Base-by-base conservation (phyloP, 2,797 vertebrate species). In the Phoebastria nigripes region DNA sequence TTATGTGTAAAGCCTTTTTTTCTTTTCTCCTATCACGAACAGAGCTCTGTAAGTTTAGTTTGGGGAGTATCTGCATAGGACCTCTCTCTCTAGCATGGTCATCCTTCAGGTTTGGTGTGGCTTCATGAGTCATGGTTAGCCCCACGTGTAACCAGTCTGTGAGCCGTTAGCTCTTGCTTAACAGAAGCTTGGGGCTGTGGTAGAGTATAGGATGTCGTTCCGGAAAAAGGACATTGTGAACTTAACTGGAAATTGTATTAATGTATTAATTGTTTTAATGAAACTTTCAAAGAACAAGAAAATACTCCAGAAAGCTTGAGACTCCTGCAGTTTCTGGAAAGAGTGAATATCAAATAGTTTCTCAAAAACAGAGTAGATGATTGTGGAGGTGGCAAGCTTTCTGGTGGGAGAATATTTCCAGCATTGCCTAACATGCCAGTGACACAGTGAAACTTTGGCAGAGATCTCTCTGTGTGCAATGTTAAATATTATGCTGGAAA, bases 401-500 rank as follows among this genome's bases (percentile, higher is more conserved):
- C 14, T 93, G 22, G 42, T 58, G 33, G 25, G 41, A 79, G 56
- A 82, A 9, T 89, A 77, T 94, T 94, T 93, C 83, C 77, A 72
- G 56, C 2, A 1, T 93, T 93, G 63, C 73, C 74, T 86, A 90
- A 89, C 37, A 25, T 39, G 49, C 47, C 62, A 81, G 42, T 91
- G 80, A 86, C 61, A 84, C 29, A 70, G n/a, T 46, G 52, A 67
- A 84, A 82, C 39, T 90, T 93, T 93, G 74, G 58, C 78, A 94
- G 87, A 81, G 26, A 49, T 55, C 8, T 92, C 24, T 59, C 62
- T 92, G 14, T 84, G 37, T 86, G 54, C 54, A 87, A 4, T 82
- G 66, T 87, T 91, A 92, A 79, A 87, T 88, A 85, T 69, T 95
- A 56, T 80, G 52, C 58, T 97, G 69, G 92, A 95, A 96, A 96